These are phyloP conservation scores for Gortyna flavago DNA, from an alignment of 2,888 invertebrate species.

Conservation along the genomic window DNA sequence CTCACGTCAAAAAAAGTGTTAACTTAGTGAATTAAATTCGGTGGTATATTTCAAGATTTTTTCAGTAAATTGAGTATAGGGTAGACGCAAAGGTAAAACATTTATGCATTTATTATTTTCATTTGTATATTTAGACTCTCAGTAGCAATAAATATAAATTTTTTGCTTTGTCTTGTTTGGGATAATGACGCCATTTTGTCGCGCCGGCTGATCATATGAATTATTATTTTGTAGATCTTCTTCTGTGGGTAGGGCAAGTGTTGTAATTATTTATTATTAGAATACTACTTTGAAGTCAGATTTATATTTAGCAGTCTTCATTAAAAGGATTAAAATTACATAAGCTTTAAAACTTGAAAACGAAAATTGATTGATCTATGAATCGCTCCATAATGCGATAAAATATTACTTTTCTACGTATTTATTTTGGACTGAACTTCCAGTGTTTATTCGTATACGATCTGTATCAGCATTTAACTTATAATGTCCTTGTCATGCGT, in stretches of 20 bases:
- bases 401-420: conserved; percentile 40
- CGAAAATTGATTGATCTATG: conserved; percentile 65
- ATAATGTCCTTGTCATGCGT: conserved; percentile 22
- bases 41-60: conserved; percentile 80
- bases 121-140: conserved; percentile 3
- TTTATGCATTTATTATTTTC: conserved; percentile 37
- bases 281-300: conserved; percentile 56
- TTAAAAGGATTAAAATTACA: conserved; percentile 57
- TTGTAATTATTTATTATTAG: conserved; percentile 70
- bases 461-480: conserved; percentile 15
- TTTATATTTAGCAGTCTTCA: conserved; percentile 57
- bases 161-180: conserved; percentile 83
- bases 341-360: conserved; percentile 60
- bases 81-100: conserved; percentile 76
- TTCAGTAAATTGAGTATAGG: conserved; percentile 78
- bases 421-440: conserved; percentile 20
- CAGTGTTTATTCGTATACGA: conserved; percentile 16
- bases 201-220: conserved; percentile 88
- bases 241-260: conserved; percentile 74
- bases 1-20: conserved; percentile 86
- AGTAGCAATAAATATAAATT: conserved; percentile 55
- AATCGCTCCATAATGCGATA: conserved; percentile 60
- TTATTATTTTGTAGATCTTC: conserved; percentile 80
- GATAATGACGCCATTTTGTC: conserved; percentile 90
- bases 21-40: conserved; percentile 82